Evolutionary conservation across 2,888 invertebrate genomes (phyloP).

Genomic region (Drosophila demipolita): DNA sequence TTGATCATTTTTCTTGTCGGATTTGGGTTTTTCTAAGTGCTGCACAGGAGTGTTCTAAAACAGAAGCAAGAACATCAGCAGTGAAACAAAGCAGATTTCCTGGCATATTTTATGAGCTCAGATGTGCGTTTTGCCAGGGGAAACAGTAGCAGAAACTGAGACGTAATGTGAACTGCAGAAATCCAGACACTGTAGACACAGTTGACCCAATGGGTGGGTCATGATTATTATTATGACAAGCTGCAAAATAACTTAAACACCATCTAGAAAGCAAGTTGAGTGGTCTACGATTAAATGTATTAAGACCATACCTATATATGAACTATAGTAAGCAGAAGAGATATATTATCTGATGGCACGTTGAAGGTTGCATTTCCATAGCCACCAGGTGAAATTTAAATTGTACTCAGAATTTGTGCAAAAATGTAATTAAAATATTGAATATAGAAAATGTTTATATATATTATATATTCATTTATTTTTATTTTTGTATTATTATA

Average conservation of each 20-base stretch:
- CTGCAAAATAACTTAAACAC: not conserved
- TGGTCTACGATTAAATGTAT: not conserved
- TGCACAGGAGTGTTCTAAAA: slow-evolving; percentile 8
- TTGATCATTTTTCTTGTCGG: slow-evolving; percentile 72
- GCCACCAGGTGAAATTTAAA: too few species aligned
- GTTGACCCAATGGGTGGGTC: slow-evolving; percentile 36
- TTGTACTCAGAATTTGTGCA: too few species aligned
- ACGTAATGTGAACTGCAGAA: slow-evolving; percentile 7
- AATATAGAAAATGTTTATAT: too few species aligned
- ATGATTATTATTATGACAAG: slow-evolving; percentile 11
- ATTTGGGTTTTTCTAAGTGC: slow-evolving; percentile 53
- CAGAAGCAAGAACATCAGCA: slow-evolving; percentile 8
- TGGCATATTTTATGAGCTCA: slow-evolving; percentile 68
- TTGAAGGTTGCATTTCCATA: too few species aligned
- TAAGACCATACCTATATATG: not conserved
- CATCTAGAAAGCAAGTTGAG: not conserved
- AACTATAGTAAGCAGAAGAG: not conserved
- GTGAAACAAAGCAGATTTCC: slow-evolving; percentile 57
- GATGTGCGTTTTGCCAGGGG: slow-evolving; percentile 44
- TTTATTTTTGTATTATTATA: too few species aligned
- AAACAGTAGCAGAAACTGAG: slow-evolving; percentile 8
- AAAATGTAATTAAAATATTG: too few species aligned
- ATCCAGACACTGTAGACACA: not conserved
- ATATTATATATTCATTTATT: too few species aligned
- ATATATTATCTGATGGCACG: too few species aligned